These are phyloP conservation scores for Amazona guildingii DNA, from an alignment of 2,113 vertebrate species.

Conservation along the genomic window DNA sequence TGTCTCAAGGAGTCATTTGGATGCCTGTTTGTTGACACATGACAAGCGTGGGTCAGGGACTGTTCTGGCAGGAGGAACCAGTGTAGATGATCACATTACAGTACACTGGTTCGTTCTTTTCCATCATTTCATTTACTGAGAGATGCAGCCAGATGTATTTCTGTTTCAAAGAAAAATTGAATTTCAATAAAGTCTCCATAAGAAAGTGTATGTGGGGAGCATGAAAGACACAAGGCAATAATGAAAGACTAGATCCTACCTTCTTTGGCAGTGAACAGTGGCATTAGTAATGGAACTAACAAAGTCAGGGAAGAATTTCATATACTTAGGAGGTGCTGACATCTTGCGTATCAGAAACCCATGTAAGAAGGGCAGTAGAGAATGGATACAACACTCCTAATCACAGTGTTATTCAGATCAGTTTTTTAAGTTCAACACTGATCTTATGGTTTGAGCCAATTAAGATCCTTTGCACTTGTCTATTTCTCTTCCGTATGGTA, in stretches of 20 bases:
- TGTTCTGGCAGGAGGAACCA: neutral
- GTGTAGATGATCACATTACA: neutral
- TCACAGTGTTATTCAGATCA: neutral
- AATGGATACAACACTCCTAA: neutral
- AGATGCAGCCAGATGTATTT: neutral
- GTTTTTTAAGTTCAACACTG: neutral
- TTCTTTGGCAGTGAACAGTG: neutral
- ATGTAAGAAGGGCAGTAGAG: neutral
- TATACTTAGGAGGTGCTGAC: neutral
- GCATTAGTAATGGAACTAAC: neutral
- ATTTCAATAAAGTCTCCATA: neutral
- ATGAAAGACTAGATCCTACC: neutral
- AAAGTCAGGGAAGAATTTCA: neutral
- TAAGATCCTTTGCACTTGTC: neutral
- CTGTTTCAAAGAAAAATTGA: neutral
- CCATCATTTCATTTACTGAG: neutral
- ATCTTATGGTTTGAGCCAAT: neutral
- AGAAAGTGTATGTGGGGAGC: neutral
- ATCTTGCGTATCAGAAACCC: neutral
- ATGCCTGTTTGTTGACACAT: neutral
- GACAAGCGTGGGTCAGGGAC: neutral
- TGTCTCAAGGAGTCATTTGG: neutral
- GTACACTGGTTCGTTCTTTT: neutral
- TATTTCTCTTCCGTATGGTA: constrained; percentile 2
- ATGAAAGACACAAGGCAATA: neutral